Evolutionary conservation across 2,797 vertebrate species (phyloP), one percentile per base, ranked within the genome.

Genomic region (Acestrorhynchus altus): DNA sequence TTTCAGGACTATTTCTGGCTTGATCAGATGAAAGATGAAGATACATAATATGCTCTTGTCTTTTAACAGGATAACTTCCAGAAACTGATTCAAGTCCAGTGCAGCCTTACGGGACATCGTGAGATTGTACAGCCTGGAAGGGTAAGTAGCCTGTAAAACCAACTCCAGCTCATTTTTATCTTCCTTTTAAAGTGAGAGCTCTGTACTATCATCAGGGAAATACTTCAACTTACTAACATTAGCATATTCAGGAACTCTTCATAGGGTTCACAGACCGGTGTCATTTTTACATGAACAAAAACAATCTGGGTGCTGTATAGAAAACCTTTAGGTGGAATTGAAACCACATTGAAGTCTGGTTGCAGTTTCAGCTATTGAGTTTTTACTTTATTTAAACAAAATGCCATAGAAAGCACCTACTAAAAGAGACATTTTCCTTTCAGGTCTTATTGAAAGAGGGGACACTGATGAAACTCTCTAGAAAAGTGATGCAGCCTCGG

Each of bases 361-460:
- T 47, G 26, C 22, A n/a, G 46, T n/a, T n/a, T n/a, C n/a, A n/a
- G n/a, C n/a, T n/a, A 35, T 13, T 66, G 4, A 1, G 12, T 12
- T 51, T 26, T 11, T 20, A 61, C 7, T 60, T 26, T 52, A n/a
- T n/a, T n/a, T n/a, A n/a, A 40, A 76, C 13, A 31, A 15, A 20
- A 44, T 28, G 9, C 0, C 16, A 9, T 16, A 66, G 54, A 64
- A 26, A 44, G 42, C 20, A 31, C 26, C 39, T 35, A 42, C 20
- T 44, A 42, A 51, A 9, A 16, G 26, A 56, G 18, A 10, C 20
- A 18, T 22, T 67, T 26, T 46, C 26, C 22, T 56, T 31, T 11
- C 40, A 99, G 98, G 91, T 96, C 59, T 98, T 98, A 87, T 88
- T 99, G 75, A 99, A 98, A 89, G 96, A 99, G 85, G 98, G 98